Evolutionary conservation across 2,797 vertebrate species (phyloP).

Genomic region (Psittacula echo): DNA sequence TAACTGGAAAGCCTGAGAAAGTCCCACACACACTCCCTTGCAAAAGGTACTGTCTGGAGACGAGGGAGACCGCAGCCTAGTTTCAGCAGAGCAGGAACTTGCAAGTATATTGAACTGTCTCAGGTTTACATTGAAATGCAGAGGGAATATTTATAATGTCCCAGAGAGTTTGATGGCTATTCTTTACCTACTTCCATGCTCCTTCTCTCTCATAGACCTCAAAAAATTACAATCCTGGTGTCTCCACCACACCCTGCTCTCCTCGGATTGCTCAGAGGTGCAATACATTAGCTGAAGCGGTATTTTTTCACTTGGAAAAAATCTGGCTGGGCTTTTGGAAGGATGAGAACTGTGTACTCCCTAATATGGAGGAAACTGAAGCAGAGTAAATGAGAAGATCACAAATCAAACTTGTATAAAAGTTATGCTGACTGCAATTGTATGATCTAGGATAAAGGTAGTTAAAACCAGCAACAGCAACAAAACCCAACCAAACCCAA

Average conservation of each 20-base stretch:
- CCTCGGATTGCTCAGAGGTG: not conserved
- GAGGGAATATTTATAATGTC: not conserved
- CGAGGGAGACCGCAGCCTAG: not conserved
- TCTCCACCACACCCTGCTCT: not conserved
- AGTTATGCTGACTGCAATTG: not conserved
- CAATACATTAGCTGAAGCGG: not conserved
- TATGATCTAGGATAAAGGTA: not conserved
- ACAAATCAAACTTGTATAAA: not conserved
- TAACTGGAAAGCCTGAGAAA: constrained; percentile 69
- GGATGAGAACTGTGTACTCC: not conserved
- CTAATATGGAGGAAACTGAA: not conserved
- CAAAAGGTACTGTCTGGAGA: constrained; percentile 29
- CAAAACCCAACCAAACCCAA: not conserved
- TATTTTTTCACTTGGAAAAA: not conserved
- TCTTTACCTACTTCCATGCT: not conserved
- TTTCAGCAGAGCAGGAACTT: constrained; percentile 13
- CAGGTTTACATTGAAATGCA: not conserved
- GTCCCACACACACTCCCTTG: constrained; percentile 43
- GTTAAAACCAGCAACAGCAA: not conserved
- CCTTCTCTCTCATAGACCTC: not conserved
- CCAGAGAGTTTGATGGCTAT: not conserved
- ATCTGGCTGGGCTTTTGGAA: not conserved
- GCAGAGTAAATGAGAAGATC: not conserved
- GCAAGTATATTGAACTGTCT: not conserved
- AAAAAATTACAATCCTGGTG: not conserved